Base-by-base conservation (phyloP, 2,888 invertebrate genomes). In the Pollenia labialis region DNA sequence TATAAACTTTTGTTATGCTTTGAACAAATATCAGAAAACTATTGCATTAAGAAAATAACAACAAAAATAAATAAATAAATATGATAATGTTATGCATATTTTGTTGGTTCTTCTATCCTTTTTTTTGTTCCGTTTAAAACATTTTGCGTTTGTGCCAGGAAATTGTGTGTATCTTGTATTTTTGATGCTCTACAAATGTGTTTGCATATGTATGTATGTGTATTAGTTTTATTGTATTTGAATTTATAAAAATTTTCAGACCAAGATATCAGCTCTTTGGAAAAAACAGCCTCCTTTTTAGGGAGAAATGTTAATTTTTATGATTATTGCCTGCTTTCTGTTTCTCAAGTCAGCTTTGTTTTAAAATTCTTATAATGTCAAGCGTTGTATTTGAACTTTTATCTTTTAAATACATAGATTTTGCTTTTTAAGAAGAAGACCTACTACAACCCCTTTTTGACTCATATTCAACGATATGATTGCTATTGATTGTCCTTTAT, bases 41-140 rank as follows among this genome's bases (percentile, higher is more conserved):
- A 23, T 23, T 3, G 23, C 23, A 23, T 23, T 23, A 23, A 23
- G 23, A 23, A 23, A 23, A 23, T 23, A 6, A 6, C 0, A n/a
- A 62, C n/a, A 2, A 42, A 42, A 4, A 46, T 46, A 12, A 46
- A 11, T 9, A 11, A 64, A 44, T 14, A 18, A 46, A 46, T 48
- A 68, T 56, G 58, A n/a, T 56, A 56, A 58, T 56, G 23, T 23
- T 56, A 72, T 58, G 56, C 9, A 68, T n/a, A 68, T 68, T 48
- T 66, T 18, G 12, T 48, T 18, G 9, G 14, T 14, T 48, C 4
- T 44, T 52, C 11, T 42, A 32, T 32, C 1, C 32, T 32, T 32
- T 32, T 23, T 32, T 32, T 32, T 6, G 4, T 32, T 32, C 1
- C 32, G 32, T 32, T 32, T 32, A 0, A 32, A 6, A 32, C 6